A percentile compares a stretch with the other conserved stretches of the same genome.
phyloP scores from a whole-genome alignment of 2,113 vertebrate genomes.

The Herpailurus yagouaroundi region DNA sequence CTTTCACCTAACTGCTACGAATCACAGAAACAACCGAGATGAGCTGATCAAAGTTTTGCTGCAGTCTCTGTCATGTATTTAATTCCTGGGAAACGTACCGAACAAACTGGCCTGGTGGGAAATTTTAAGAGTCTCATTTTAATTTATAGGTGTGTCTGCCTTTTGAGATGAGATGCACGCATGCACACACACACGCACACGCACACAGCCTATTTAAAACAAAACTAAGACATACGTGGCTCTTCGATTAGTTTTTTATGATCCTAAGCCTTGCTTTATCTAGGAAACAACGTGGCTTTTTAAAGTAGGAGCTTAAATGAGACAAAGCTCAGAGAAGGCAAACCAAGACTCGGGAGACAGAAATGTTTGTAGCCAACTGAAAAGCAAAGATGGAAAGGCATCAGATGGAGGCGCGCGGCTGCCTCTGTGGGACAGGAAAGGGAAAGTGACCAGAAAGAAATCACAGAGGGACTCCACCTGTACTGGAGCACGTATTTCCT shows the following conservation, averaged over 20 bases:
- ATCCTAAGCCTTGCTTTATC: slow-evolving; percentile 16
- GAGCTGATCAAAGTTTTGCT: neutral
- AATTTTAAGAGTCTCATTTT: neutral
- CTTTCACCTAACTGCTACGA: neutral
- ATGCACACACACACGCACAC: too few relatives aligned
- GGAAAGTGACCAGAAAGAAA: neutral
- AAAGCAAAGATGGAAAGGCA: neutral
- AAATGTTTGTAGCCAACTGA: neutral
- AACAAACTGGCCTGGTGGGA: neutral
- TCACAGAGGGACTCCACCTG: too few relatives aligned
- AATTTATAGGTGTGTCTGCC: neutral
- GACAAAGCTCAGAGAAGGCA: neutral
- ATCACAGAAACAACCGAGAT: neutral
- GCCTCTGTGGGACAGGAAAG: neutral
- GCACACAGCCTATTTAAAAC: neutral
- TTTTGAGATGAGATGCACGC: neutral
- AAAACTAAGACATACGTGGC: neutral
- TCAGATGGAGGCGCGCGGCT: neutral
- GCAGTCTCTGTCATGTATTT: neutral
- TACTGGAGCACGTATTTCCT: neutral
- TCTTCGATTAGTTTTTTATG: slow-evolving; percentile 13
- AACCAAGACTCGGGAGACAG: neutral
- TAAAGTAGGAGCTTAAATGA: slow-evolving; percentile 17
- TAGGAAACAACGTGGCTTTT: neutral
- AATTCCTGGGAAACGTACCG: slow-evolving; percentile 2